These are phyloP conservation scores for Aegithalos caudatus DNA, from an alignment of 2,113 vertebrate genomes.

Conservation along the genomic window DNA sequence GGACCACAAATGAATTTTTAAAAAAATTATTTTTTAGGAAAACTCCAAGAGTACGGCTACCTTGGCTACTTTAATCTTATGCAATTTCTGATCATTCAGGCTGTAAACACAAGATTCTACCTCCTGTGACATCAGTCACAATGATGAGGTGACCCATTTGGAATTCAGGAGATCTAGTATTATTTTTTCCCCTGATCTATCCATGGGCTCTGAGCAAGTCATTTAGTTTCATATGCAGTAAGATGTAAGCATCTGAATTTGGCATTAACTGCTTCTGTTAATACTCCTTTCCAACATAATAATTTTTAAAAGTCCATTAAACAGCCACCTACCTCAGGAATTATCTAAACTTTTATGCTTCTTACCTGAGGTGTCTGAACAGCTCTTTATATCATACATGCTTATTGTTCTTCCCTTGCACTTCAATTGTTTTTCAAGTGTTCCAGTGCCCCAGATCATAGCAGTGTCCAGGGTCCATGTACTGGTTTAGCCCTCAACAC, in stretches of 20 bases:
- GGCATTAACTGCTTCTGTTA: background rate
- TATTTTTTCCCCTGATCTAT: background rate
- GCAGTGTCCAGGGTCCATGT: rapidly evolving
- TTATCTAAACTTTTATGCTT: background rate
- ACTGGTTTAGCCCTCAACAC: background rate
- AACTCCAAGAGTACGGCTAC: background rate
- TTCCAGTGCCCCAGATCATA: background rate
- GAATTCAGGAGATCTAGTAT: background rate
- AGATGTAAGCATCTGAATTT: background rate
- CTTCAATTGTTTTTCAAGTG: background rate
- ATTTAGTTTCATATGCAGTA: background rate
- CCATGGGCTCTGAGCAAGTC: background rate
- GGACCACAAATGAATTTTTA: background rate
- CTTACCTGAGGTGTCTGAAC: background rate
- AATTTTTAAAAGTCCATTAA: background rate
- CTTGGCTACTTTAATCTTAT: background rate
- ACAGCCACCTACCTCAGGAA: background rate
- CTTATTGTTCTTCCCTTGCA: background rate
- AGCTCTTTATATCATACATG: background rate
- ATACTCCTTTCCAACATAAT: background rate
- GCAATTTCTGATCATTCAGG: background rate
- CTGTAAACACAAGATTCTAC: background rate
- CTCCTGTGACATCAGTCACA: background rate
- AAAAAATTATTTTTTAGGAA: background rate
- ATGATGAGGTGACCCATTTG: background rate